These are phyloP conservation scores for Coccyzus lansbergi DNA, from an alignment of 2,797 vertebrate species.

Conservation along the genomic window DNA sequence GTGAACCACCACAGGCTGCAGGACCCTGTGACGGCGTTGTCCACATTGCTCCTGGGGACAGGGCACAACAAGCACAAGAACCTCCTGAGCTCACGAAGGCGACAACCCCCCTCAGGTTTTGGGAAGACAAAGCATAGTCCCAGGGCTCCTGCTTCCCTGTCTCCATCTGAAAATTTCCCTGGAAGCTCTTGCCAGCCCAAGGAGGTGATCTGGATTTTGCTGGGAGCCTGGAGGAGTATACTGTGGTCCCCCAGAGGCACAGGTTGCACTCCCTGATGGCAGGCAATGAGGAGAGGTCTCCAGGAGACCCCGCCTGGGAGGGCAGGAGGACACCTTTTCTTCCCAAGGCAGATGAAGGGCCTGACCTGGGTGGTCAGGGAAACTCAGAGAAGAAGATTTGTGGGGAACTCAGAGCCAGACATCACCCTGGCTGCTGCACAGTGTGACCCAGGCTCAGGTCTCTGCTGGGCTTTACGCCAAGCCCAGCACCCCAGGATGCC, in stretches of 20 bases:
- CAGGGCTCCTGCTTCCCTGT: not conserved
- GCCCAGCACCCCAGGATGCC: not conserved
- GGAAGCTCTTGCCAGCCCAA: not conserved
- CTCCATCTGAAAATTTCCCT: not conserved
- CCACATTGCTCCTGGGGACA: not conserved
- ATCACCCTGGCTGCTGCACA: not conserved
- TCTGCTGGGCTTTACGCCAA: not conserved
- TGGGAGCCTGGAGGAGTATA: not conserved
- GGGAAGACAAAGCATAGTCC: not conserved
- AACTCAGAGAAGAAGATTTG: not conserved
- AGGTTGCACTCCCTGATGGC: fast-evolving
- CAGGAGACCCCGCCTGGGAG: not conserved
- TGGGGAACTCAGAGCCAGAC: not conserved
- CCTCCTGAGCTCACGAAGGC: not conserved
- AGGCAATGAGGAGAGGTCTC: not conserved
- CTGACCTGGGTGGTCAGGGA: too few relatives aligned
- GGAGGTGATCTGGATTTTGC: not conserved
- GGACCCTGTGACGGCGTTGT: fast-evolving
- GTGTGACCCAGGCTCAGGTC: not conserved
- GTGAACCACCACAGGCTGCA: not conserved
- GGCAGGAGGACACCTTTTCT: not conserved
- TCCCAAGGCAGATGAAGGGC: not conserved
- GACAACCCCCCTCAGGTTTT: fast-evolving
- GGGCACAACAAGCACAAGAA: not conserved
- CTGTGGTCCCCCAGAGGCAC: fast-evolving